phyloP scores from a whole-genome alignment of 2,797 vertebrate genomes.

The Spea hammondii region DNA sequence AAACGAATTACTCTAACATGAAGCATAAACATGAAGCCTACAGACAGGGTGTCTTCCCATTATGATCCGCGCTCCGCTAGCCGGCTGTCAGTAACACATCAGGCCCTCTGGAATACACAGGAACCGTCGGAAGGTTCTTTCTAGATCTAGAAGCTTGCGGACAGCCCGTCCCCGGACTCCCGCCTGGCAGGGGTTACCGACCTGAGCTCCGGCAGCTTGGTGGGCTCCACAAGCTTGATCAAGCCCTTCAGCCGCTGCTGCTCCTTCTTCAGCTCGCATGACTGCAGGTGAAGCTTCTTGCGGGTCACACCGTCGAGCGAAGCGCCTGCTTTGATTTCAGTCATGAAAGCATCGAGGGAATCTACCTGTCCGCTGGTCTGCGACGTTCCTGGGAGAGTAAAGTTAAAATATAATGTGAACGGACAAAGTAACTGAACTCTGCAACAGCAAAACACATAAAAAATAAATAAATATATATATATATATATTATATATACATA shows the following conservation, averaged over 20 bases:
- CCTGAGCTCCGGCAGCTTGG: constrained; percentile 84
- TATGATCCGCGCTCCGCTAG: not conserved
- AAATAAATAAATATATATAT: too few species aligned
- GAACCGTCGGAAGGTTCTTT: too few species aligned
- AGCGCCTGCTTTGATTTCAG: constrained; percentile 76
- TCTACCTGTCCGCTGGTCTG: constrained; percentile 75
- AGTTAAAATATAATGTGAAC: too few species aligned
- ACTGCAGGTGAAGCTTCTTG: constrained; percentile 85
- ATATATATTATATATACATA: too few species aligned
- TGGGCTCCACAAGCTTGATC: constrained; percentile 87
- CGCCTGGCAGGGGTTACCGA: constrained; percentile 49
- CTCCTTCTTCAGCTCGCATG: constrained; percentile 84
- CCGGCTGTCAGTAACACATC: not conserved
- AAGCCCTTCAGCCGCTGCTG: constrained; percentile 81
- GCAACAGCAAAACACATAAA: too few species aligned
- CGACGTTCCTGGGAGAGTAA: constrained; percentile 63
- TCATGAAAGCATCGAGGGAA: constrained; percentile 94
- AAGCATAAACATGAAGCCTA: too few species aligned
- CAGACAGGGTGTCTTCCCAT: not conserved
- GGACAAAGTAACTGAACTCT: too few species aligned
- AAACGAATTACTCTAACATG: too few species aligned
- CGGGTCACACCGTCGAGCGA: constrained; percentile 83
- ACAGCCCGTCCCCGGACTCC: too few species aligned
- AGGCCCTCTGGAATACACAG: not conserved
- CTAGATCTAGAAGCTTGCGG: too few species aligned